These are phyloP conservation scores for Dexiosoma caninum DNA, from an alignment of 2,888 invertebrate species.

Conservation along the genomic window DNA sequence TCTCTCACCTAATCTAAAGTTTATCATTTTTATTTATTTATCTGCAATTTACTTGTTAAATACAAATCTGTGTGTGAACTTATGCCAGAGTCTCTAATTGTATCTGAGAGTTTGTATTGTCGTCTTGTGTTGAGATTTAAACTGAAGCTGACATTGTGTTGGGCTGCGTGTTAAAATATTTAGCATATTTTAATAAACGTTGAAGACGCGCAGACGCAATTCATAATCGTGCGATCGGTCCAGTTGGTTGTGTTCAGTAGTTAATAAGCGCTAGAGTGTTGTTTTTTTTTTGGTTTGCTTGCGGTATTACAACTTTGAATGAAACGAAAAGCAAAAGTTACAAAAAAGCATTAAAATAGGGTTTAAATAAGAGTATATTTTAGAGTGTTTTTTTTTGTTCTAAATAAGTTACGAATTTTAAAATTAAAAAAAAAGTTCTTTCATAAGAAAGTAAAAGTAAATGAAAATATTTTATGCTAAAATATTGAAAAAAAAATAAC, in stretches of 20 bases:
- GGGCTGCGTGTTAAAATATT: conserved; percentile 72
- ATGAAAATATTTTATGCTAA: conserved; percentile 1
- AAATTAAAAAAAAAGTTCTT: background rate
- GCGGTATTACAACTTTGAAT: background rate
- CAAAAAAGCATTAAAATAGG: too few species aligned
- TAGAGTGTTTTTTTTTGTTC: too few species aligned
- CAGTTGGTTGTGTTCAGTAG: conserved; percentile 69
- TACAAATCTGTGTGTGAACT: background rate
- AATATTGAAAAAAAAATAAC: background rate
- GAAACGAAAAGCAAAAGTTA: conserved; percentile 25
- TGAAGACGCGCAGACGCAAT: conserved; percentile 76
- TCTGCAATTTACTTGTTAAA: background rate
- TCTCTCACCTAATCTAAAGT: conserved; percentile 63
- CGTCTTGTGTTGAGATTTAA: conserved; percentile 23
- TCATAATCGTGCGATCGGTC: conserved; percentile 73
- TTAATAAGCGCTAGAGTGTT: conserved; percentile 6
- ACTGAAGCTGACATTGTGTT: conserved; percentile 29
- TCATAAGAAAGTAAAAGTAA: background rate
- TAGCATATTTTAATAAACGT: conserved; percentile 75
- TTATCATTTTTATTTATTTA: conserved; percentile 27
- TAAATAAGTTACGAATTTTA: background rate
- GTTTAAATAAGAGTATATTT: too few species aligned
- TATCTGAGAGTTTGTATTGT: conserved; percentile 32
- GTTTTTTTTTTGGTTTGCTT: background rate
- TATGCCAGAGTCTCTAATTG: background rate